Base-by-base conservation (phyloP, 1,140 invertebrate species). In the Papilio machaon region DNA sequence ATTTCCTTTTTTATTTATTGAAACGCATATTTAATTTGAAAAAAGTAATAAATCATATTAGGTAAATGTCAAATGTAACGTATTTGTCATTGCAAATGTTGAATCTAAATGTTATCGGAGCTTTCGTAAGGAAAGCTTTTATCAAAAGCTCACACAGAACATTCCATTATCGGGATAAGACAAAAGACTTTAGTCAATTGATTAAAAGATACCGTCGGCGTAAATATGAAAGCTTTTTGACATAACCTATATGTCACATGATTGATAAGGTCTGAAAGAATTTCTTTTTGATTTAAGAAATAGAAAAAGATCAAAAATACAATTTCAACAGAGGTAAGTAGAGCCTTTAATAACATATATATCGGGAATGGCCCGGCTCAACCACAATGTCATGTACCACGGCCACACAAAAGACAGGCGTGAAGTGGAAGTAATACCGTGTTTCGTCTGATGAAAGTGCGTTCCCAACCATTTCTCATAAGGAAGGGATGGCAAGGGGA, bases 181-280 rank as follows among this genome's bases (percentile, higher is more conserved):
- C 30, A 70, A 70, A 70, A 70, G 30, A 35, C 64, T 70, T 70
- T 70, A 38, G 30, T 35, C 23, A 70, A 70, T 70, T 70, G 64
- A 70, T 70, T 70, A 70, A 70, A 70, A 70, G 64, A 70, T 70
- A 70, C 64, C 64, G 64, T 70, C 23, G 64, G 64, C 30, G 64
- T 35, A 70, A 70, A 70, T 70, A 70, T 70, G 64, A 70, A 70
- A 70, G 64, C 64, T 70, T 70, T 70, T 70, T 70, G 64, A 70
- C 23, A 23, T 64, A 19, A 23, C 19, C 19, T 15, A 67, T 70
- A 4, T 15, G 11, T 15, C 30, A 70, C 5, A 70, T 38, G 64
- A 70, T 70, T 35, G 64, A 70, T 70, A 70, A 35, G 64, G 30
- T 7, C 35, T 7, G 23, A 70, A 35, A 17, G 13, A 38, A 15